phyloP scores from a whole-genome alignment of 1,140 invertebrate genomes.

The Drosophila erecta region DNA sequence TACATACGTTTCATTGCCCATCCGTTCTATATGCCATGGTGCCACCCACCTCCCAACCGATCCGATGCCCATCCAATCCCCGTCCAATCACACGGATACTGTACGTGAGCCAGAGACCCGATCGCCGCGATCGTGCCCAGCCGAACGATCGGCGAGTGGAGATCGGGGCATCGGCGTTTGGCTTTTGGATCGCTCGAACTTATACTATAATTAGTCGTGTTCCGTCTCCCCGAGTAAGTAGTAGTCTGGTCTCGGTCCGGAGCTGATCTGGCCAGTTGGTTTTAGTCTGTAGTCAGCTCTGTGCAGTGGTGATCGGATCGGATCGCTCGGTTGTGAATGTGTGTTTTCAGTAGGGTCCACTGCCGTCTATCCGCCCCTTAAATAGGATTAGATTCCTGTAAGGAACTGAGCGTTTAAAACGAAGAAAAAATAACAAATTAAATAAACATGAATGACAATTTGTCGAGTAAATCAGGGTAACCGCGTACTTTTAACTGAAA shows the following conservation, averaged over 20 bases:
- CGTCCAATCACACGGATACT: constrained; percentile 53
- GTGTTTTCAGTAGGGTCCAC: constrained; percentile 72
- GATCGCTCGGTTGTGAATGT: constrained; percentile 56
- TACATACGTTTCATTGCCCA: constrained; percentile 58
- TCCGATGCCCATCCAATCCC: background rate
- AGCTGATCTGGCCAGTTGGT: constrained; percentile 41
- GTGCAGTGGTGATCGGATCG: constrained; percentile 41
- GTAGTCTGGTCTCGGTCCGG: constrained; percentile 53
- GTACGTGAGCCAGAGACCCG: constrained; percentile 54
- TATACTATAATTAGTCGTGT: constrained; percentile 85
- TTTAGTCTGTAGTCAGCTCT: constrained; percentile 36
- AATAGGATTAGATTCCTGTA: constrained; percentile 69
- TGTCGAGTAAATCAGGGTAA: background rate
- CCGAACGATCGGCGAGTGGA: constrained; percentile 17
- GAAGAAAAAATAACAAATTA: constrained; percentile 1
- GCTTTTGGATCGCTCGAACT: constrained; percentile 77
- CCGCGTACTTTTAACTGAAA: constrained; percentile 1
- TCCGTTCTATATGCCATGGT: constrained; percentile 58
- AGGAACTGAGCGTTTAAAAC: constrained; percentile 33
- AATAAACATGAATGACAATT: background rate
- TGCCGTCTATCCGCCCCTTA: constrained; percentile 66
- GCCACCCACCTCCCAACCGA: background rate
- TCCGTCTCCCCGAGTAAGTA: constrained; percentile 84
- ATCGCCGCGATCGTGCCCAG: constrained; percentile 4
- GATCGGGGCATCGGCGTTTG: constrained; percentile 43